Evolutionary conservation across 2,888 invertebrate genomes (phyloP).

Genomic region (Drosophila mimica): DNA sequence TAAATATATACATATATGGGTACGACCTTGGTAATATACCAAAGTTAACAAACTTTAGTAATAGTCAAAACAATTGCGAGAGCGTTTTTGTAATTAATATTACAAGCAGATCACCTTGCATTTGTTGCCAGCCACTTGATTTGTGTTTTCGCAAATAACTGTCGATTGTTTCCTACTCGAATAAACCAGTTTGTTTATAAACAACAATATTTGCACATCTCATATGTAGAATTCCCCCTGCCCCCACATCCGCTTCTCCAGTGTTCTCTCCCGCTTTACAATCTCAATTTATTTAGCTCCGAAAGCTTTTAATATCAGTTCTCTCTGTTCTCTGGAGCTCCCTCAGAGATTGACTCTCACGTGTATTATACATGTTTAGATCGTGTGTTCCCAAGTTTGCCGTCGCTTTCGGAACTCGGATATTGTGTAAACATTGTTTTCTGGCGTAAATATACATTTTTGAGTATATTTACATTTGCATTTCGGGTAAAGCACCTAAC

Average conservation of each 20-base stretch:
- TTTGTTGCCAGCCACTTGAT: slow-evolving; percentile 32
- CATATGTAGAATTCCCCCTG: neutral
- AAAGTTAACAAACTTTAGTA: neutral
- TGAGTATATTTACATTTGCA: slow-evolving; percentile 17
- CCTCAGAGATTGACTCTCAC: neutral
- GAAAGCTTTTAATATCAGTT: slow-evolving; percentile 9
- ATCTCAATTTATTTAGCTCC: neutral
- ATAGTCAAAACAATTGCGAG: neutral
- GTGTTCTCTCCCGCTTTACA: neutral
- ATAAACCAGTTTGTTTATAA: slow-evolving; percentile 65
- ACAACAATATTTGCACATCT: slow-evolving; percentile 50
- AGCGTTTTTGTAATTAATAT: slow-evolving; percentile 1
- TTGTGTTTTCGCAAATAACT: slow-evolving; percentile 22
- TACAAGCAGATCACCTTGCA: slow-evolving; percentile 7
- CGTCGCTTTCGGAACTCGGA: neutral
- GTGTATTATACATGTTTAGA: neutral
- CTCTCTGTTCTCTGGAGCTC: neutral
- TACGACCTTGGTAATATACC: neutral
- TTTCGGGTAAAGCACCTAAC: slow-evolving; percentile 46
- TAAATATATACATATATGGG: neutral
- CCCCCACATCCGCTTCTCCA: neutral
- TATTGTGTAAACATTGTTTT: slow-evolving; percentile 23
- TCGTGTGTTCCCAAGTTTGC: neutral
- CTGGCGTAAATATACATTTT: slow-evolving; percentile 21
- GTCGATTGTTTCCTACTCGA: slow-evolving; percentile 55